Evolutionary conservation across 1,140 invertebrate genomes (phyloP).

Genomic region (Micrasema minimum): DNA sequence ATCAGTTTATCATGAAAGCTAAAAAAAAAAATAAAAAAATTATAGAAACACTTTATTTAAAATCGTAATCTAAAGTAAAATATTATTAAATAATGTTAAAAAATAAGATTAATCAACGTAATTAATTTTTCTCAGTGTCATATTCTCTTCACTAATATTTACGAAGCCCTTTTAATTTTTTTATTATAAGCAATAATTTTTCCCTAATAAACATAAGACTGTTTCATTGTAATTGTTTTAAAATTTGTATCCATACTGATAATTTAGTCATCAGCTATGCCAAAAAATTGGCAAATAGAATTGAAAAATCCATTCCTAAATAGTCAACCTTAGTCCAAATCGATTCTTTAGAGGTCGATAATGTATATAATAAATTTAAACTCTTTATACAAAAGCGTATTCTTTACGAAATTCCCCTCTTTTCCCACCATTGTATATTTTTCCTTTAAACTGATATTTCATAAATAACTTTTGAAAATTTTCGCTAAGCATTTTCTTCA

Average conservation of each 20-base stretch:
- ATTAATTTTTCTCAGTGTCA: too few relatives aligned
- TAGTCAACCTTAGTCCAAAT: constrained; percentile 20
- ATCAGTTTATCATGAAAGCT: too few relatives aligned
- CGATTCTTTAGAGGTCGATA: constrained; percentile 20
- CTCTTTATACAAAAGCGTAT: constrained; percentile 44
- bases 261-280: not conserved
- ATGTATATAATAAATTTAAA: constrained; percentile 50
- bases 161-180: not conserved
- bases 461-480: too few relatives aligned
- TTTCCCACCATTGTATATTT: too few relatives aligned
- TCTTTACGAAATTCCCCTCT: constrained; percentile 21
- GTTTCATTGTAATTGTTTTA: constrained; percentile 14
- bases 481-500: too few relatives aligned
- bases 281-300: constrained; percentile 7
- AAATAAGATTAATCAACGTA: too few relatives aligned
- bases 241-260: constrained; percentile 1
- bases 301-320: constrained; percentile 13
- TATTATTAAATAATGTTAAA: too few relatives aligned
- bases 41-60: too few relatives aligned
- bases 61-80: too few relatives aligned
- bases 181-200: constrained; percentile 22
- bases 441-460: too few relatives aligned
- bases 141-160: too few relatives aligned
- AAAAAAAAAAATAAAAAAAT: too few relatives aligned
- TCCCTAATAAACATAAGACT: constrained; percentile 34